Evolutionary conservation across 2,113 vertebrate genomes (phyloP), one percentile per base, ranked within the genome.

Genomic region (Scomber colias): DNA sequence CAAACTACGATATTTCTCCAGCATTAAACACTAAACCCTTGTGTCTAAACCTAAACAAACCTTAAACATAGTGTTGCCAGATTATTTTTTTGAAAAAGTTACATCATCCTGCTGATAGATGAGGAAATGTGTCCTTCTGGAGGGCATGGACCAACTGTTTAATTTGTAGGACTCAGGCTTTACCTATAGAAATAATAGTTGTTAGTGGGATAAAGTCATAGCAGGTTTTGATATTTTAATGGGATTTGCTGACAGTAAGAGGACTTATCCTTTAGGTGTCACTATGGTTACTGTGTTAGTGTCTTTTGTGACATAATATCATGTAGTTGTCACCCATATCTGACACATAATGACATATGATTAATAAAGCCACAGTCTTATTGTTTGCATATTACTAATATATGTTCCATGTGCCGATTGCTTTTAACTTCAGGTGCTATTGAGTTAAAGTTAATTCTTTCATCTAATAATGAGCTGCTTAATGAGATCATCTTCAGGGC

Each of bases 211-310:
- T 70, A 54, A 61, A 71, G 61, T n/a, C 15, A 45, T 17, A 78
- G 66, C 56, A 78, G 57, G 14, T 65, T 83, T 64, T 70, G 17
- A 51, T 68, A 12, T 49, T 77, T 72, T 70, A 30, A 64, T 40
- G 57, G 30, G n/a, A 68, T 79, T 68, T 54, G 40, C 31, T 62
- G 45, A 57, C 24, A 57, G 49, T 64, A 71, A 44, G 0, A 49
- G 46, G 60, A 68, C 21, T 35, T 17, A 54, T 67, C 50, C 24
- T 31, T 64, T 63, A 66, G 56, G 55, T 71, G 46, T 69, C 40
- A 7, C 16, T 14, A 50, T 68, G 21, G 54, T 55, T 59, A 71
- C n/a, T 65, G 53, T 71, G 44, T 53, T 11, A 48, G 50, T 10
- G 46, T 31, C 8, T 11, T 50, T 61, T 56, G 44, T 60, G 49